Conservation (phyloP, 2,888 invertebrate species). For the Alviniconcha strummeri region DNA sequence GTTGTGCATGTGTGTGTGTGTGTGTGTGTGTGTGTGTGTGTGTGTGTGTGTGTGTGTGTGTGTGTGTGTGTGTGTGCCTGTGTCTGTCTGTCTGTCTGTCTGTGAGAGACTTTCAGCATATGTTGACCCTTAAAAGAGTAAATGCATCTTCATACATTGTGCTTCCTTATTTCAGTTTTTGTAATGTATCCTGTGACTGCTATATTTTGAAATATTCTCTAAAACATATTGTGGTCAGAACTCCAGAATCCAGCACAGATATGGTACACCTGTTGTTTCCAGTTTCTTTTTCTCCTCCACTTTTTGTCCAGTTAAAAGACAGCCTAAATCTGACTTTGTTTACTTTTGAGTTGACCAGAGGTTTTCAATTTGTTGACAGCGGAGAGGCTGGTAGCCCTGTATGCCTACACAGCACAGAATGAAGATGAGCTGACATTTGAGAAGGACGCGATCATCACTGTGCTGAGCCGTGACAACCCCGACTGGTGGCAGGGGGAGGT, state of each 20-base stretch:
- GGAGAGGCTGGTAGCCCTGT: slow-evolving; percentile 83
- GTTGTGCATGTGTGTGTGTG: background rate
- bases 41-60: background rate
- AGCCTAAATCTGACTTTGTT: too few relatives aligned
- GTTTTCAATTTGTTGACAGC: slow-evolving; percentile 44
- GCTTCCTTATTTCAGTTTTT: too few relatives aligned
- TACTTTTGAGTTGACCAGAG: too few relatives aligned
- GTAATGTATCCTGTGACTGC: too few relatives aligned
- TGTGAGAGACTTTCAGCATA: too few relatives aligned
- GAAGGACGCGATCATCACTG: slow-evolving; percentile 70
- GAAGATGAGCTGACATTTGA: slow-evolving; percentile 72
- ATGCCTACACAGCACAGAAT: slow-evolving; percentile 70
- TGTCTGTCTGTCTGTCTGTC: background rate
- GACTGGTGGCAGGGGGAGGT: slow-evolving; percentile 97
- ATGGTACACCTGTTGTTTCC: too few relatives aligned
- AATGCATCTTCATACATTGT: too few relatives aligned
- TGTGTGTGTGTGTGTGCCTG: background rate
- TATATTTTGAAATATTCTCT: too few relatives aligned
- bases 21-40: background rate
- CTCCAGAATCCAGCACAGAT: too few relatives aligned
- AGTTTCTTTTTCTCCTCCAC: too few relatives aligned
- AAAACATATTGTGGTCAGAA: too few relatives aligned
- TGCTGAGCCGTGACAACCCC: slow-evolving; percentile 91
- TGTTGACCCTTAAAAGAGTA: background rate
- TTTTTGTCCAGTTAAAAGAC: too few relatives aligned